Percentiles rank a stretch among this genome's conserved stretches.
These are phyloP conservation scores for Saxidomus purpurata DNA, from an alignment of 1,140 invertebrate species.

Conservation along the genomic window DNA sequence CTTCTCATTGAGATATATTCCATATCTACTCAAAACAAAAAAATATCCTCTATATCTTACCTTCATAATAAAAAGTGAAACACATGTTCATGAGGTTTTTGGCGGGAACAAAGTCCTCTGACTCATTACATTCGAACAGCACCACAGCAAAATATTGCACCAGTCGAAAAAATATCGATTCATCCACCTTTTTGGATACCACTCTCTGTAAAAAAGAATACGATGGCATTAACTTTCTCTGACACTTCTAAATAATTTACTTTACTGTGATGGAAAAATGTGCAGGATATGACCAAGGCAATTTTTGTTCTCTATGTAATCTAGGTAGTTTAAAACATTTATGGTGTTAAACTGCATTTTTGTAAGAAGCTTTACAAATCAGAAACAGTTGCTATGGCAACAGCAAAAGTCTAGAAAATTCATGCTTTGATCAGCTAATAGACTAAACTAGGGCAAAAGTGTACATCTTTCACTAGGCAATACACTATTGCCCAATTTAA, in stretches of 20 bases:
- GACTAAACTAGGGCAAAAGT: too few species aligned
- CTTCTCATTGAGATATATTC: too few species aligned
- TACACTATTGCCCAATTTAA: too few species aligned
- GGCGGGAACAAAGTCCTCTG: slow-evolving; percentile 92
- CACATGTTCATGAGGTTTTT: slow-evolving; percentile 94
- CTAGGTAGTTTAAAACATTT: too few species aligned
- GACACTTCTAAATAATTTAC: background rate
- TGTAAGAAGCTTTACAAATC: too few species aligned
- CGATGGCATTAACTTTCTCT: background rate
- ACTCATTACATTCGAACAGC: slow-evolving; percentile 92
- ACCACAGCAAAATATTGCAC: slow-evolving; percentile 93
- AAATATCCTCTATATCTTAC: slow-evolving; percentile 85
- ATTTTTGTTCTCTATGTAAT: too few species aligned
- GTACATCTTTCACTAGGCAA: too few species aligned
- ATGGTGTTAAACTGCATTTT: too few species aligned
- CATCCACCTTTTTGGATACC: slow-evolving; percentile 90
- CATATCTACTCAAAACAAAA: too few species aligned
- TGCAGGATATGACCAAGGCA: background rate
- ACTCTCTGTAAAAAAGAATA: slow-evolving; percentile 87
- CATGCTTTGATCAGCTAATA: too few species aligned
- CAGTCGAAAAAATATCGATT: slow-evolving; percentile 92
- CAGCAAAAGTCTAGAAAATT: too few species aligned
- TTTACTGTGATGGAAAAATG: background rate
- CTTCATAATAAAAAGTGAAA: slow-evolving; percentile 93
- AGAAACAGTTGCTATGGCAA: too few species aligned